These are phyloP conservation scores for Crossocerus cetratus DNA, from an alignment of 2,888 invertebrate species.

Conservation along the genomic window DNA sequence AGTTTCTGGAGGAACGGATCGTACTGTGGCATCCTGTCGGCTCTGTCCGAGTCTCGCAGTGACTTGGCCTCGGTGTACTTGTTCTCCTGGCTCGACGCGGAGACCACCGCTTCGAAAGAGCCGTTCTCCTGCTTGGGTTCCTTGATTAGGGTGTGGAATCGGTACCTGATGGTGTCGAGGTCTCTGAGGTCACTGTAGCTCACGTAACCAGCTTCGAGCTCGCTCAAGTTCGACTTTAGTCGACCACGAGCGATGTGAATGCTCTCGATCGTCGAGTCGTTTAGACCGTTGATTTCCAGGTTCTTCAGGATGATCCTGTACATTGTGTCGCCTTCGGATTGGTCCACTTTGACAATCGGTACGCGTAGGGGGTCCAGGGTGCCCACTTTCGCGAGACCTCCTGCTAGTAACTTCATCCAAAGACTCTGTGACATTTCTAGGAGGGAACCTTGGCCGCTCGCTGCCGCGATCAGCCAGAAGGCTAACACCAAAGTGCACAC, in stretches of 20 bases:
- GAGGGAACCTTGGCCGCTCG: conserved; percentile 51
- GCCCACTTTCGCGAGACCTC: conserved; percentile 66
- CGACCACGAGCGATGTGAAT: conserved; percentile 68
- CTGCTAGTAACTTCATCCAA: conserved; percentile 69
- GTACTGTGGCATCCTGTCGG: conserved; percentile 38
- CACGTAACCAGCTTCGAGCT: conserved; percentile 72
- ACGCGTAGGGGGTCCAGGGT: conserved; percentile 70
- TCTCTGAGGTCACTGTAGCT: conserved; percentile 70
- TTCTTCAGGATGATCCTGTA: conserved; percentile 70
- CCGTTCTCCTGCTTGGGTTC: conserved; percentile 56
- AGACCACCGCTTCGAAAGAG: conserved; percentile 43
- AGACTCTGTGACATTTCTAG: conserved; percentile 70
- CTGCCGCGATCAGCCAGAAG: conserved; percentile 12
- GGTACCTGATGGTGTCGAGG: conserved; percentile 69
- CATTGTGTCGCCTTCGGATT: conserved; percentile 73
- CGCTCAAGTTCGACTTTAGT: conserved; percentile 69
- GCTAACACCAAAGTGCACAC: neutral
- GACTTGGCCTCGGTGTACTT: neutral
- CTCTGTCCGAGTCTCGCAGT: conserved; percentile 12
- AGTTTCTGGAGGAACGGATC: conserved; percentile 42
- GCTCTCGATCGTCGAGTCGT: conserved; percentile 69
- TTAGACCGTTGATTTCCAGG: conserved; percentile 69
- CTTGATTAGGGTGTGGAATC: conserved; percentile 71
- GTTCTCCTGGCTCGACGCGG: conserved; percentile 22
- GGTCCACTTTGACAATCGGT: conserved; percentile 77